phyloP scores from a whole-genome alignment of 1,140 invertebrate genomes.

The Papilio polyxenes region DNA sequence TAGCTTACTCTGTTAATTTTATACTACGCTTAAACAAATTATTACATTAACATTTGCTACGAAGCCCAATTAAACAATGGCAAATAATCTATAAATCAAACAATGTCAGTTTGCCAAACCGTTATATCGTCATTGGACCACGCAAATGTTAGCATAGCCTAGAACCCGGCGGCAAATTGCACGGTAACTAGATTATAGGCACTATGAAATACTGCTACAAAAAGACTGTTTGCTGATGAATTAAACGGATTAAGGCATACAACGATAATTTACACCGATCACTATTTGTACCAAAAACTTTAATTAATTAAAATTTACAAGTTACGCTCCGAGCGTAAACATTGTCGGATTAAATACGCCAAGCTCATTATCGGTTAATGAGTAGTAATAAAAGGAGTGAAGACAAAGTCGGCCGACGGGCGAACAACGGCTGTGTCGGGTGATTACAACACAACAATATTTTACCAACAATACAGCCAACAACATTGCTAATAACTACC shows the following conservation, averaged over 20 bases:
- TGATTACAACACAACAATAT: not conserved
- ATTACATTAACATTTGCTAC: too few relatives aligned
- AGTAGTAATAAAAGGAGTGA: not conserved
- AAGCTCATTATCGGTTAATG: not conserved
- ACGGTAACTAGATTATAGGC: not conserved
- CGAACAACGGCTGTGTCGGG: not conserved
- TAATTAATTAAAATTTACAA: not conserved
- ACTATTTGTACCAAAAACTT: not conserved
- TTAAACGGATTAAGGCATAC: not conserved
- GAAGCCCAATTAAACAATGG: not conserved
- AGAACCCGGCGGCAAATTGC: not conserved
- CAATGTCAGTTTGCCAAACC: constrained; percentile 8
- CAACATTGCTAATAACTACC: not conserved
- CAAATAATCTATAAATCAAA: not conserved
- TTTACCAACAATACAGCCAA: not conserved
- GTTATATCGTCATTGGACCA: not conserved
- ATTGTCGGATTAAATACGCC: not conserved
- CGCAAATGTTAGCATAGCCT: not conserved
- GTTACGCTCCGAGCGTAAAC: not conserved
- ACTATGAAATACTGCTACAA: not conserved
- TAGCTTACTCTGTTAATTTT: too few relatives aligned
- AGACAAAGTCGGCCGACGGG: not conserved
- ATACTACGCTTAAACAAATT: too few relatives aligned
- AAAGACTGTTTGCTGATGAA: too few relatives aligned
- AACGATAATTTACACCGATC: too few relatives aligned